Percentiles rank a stretch among this genome's conserved stretches.
Conservation (phyloP, 2,888 invertebrate species). For the Ernsta delagoae region DNA sequence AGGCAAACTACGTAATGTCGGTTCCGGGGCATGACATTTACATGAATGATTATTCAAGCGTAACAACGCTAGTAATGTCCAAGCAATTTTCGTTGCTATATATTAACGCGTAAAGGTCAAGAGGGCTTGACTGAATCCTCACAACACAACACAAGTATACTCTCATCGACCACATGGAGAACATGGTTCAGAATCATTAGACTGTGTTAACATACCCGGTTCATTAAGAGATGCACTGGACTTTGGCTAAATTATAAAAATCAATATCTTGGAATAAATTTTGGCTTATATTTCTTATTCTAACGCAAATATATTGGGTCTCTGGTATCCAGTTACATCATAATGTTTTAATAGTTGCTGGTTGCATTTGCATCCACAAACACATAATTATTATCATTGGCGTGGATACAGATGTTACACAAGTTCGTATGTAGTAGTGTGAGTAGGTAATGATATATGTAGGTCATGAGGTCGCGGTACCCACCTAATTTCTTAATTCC, state of each 20-base stretch:
- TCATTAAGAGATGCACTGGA: constrained; percentile 44
- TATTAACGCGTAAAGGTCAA: constrained; percentile 47
- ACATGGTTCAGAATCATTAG: constrained; percentile 65
- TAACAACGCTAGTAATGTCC: constrained; percentile 43
- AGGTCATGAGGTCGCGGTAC: no score
- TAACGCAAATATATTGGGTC: constrained; percentile 2
- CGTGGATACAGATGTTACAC: no score
- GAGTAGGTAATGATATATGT: no score
- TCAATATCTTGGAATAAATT: constrained; percentile 27
- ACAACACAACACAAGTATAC: constrained; percentile 65
- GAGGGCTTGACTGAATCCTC: constrained; percentile 48
- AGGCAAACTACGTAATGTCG: constrained; percentile 71
- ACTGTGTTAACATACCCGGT: constrained; percentile 62
- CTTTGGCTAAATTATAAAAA: constrained; percentile 32
- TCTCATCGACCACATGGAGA: constrained; percentile 61
- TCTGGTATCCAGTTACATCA: neutral
- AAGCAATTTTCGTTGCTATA: constrained; percentile 52
- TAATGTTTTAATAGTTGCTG: neutral
- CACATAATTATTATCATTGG: no score
- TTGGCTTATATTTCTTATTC: constrained; percentile 4
- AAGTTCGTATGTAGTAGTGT: no score
- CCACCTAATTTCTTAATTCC: no score
- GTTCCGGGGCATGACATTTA: constrained; percentile 73
- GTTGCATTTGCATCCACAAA: no score
- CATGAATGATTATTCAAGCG: constrained; percentile 75